Evolutionary conservation across 1,140 invertebrate genomes (phyloP).

Genomic region (Drosophila santomea): DNA sequence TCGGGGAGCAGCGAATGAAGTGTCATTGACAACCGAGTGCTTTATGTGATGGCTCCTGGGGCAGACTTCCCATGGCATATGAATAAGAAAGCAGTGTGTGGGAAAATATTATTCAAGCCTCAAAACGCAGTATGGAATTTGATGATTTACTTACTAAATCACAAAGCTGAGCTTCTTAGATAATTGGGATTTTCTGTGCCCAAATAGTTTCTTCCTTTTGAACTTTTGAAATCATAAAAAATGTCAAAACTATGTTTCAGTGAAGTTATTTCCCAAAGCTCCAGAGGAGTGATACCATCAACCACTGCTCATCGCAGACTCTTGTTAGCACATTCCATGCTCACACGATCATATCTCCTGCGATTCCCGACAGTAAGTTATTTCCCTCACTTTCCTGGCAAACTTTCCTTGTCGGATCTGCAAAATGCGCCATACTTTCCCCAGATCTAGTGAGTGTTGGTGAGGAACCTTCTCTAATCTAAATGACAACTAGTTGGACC

Average conservation of each 20-base stretch:
- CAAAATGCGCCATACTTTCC: conserved; percentile 26
- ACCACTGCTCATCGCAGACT: not conserved
- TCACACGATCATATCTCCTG: conserved; percentile 24
- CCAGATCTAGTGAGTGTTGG: conserved; percentile 10
- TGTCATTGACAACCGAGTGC: conserved; percentile 18
- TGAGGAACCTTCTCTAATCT: conserved; percentile 44
- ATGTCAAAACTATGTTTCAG: not conserved
- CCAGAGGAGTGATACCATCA: not conserved
- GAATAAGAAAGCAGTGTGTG: not conserved
- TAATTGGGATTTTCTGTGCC: too few relatives aligned
- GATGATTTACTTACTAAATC: too few relatives aligned
- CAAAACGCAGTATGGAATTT: too few relatives aligned
- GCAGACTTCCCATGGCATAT: not conserved
- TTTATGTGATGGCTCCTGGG: not conserved
- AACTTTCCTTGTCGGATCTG: conserved; percentile 29
- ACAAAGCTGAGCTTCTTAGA: too few relatives aligned
- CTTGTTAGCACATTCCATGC: conserved; percentile 13
- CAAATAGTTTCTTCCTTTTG: not conserved
- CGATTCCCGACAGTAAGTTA: conserved; percentile 6
- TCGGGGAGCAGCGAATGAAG: not conserved
- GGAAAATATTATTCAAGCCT: not conserved
- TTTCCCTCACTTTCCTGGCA: conserved; percentile 13
- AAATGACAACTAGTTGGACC: conserved; percentile 67
- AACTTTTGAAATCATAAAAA: not conserved
- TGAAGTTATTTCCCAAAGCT: too few relatives aligned